Base-by-base conservation (phyloP, 2,113 vertebrate genomes). In the Lanius collurio region DNA sequence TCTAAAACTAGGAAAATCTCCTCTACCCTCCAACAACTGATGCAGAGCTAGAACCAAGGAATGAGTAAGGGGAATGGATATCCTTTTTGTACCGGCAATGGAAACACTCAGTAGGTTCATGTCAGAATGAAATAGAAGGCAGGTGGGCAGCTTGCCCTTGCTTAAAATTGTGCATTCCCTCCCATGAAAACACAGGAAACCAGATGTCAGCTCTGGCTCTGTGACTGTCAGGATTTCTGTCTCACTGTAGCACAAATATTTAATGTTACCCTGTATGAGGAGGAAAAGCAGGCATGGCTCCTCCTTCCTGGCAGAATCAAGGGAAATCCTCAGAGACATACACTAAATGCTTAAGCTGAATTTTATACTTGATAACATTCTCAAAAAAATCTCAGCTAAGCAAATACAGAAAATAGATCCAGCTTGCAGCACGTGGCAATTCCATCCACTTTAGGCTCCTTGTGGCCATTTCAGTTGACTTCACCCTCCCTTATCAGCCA, bases 141-240 rank as follows among this genome's bases (percentile, higher is more conserved):
- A 68, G 28, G 22, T 7, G 35, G 57, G 33, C 22, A 88, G 23
- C 28, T 76, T 73, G 41, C 18, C 23, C 47, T 42, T 11, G 56
- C n/a, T 33, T 3, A 2, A 46, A 67, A 82, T 7, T 42, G 26
- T 1, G 0, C 11, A 7, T 20, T 76, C 9, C 13, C 3, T 6
- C 7, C n/a, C 3, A 0, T 2, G 3, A 88, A 92, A 88, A 59
- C 19, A 42, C n/a, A 79, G 11, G 5, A 35, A 23, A 71, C 6
- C 44, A 70, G 22, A 68, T 27, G 16, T 56, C 62, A 83, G 57
- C 41, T 28, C 31, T 5, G 4, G 9, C 15, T 83, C 47, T 21
- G 23, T 41, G 16, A 27, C 3, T 2, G 10, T 16, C 7, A 1
- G 1, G 0, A 28, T 67, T 80, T 39, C 59, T 9, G 1, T 31